Percentiles rank a stretch among this genome's conserved stretches.
Evolutionary conservation across 2,113 vertebrate species (phyloP).

Genomic region (Steatornis caripensis): DNA sequence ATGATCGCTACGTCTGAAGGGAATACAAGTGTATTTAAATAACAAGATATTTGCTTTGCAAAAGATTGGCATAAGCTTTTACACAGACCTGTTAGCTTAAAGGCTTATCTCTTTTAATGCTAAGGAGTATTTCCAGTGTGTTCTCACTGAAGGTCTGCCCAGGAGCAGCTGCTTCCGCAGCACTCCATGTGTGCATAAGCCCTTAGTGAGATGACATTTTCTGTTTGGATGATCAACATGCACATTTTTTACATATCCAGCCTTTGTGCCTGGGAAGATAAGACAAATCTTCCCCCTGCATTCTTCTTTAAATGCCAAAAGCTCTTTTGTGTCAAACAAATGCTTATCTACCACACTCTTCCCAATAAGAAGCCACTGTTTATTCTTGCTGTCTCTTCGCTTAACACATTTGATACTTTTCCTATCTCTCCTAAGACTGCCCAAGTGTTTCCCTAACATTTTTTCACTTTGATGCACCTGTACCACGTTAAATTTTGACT

Average conservation of each 20-base stretch:
- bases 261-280: slow-evolving; percentile 39
- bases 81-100: slow-evolving; percentile 34
- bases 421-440: not conserved
- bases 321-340: slow-evolving; percentile 11
- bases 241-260: slow-evolving; percentile 10
- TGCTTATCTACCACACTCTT: not conserved
- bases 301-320: slow-evolving; percentile 33
- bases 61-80: slow-evolving; percentile 22
- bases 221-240: slow-evolving; percentile 18
- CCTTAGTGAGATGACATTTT: slow-evolving; percentile 21
- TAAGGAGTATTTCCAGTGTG: not conserved
- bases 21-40: slow-evolving; percentile 44
- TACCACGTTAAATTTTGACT: not conserved
- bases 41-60: slow-evolving; percentile 42
- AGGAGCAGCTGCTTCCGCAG: slow-evolving; percentile 6
- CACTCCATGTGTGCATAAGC: slow-evolving; percentile 26
- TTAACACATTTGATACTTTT: not conserved
- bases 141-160: slow-evolving; percentile 5
- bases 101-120: slow-evolving; percentile 42
- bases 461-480: not conserved
- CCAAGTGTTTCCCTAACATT: not conserved
- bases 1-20: not conserved
- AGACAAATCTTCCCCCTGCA: slow-evolving; percentile 1
- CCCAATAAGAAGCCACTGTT: not conserved
- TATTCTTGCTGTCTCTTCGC: not conserved